phyloP scores from a whole-genome alignment of 1,140 invertebrate genomes.

The Hyposmocoma kahamanoa region DNA sequence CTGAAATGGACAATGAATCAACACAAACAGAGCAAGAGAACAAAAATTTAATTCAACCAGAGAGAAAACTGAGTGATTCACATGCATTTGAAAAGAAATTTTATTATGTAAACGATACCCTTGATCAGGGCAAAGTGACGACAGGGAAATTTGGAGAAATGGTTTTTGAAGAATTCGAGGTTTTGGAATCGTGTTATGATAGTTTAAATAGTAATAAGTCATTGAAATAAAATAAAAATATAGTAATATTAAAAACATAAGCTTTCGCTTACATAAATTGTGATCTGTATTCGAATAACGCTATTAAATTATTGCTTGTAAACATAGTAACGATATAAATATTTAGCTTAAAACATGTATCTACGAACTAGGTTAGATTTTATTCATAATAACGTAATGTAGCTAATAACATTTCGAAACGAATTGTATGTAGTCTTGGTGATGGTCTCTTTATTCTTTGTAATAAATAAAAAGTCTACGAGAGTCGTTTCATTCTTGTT shows the following conservation, averaged over 20 bases:
- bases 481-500: not conserved
- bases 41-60: conserved; percentile 22
- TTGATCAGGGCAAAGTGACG: conserved; percentile 69
- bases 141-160: conserved; percentile 83
- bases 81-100: conserved; percentile 66
- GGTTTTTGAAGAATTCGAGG: conserved; percentile 88
- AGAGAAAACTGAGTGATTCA: conserved; percentile 40
- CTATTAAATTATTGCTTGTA: conserved; percentile 67
- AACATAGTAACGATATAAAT: conserved; percentile 37
- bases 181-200: conserved; percentile 76
- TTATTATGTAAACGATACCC: conserved; percentile 65
- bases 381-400: not conserved
- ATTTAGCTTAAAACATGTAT: conserved; percentile 20
- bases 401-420: conserved; percentile 26
- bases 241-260: conserved; percentile 24
- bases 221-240: conserved; percentile 38
- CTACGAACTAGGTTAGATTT: not conserved
- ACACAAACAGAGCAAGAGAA: conserved; percentile 27
- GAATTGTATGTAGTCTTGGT: conserved; percentile 50
- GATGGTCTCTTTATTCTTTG: conserved; percentile 53
- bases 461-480: conserved; percentile 40
- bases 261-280: conserved; percentile 46
- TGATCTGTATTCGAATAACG: conserved; percentile 60
- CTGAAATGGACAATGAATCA: conserved; percentile 28
- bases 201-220: conserved; percentile 75